A percentile compares a stretch with the other conserved stretches of the same genome.
phyloP scores from a whole-genome alignment of 2,797 vertebrate genomes.

The Microchirus variegatus region DNA sequence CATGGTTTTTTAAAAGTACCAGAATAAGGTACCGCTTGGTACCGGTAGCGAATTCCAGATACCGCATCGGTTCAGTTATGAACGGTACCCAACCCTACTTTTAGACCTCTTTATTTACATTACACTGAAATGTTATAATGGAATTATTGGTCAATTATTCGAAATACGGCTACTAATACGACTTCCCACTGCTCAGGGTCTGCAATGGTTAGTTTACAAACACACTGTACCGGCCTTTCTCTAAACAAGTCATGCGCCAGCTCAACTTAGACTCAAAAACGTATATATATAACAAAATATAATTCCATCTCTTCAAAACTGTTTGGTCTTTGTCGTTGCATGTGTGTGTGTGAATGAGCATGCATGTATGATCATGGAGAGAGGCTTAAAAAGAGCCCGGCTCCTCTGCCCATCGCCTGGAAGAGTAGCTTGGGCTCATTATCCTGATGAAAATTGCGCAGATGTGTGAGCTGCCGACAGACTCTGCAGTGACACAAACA shows the following conservation, averaged over 20 bases:
- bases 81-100: no score
- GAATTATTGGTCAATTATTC: no score
- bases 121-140: no score
- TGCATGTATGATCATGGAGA: constrained; percentile 18
- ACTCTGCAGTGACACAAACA: constrained; percentile 81
- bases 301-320: constrained; percentile 62
- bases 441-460: constrained; percentile 83
- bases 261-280: constrained; percentile 49
- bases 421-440: constrained; percentile 77
- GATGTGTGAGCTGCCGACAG: constrained; percentile 81
- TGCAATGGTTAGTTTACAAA: constrained; percentile 6
- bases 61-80: no score
- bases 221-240: constrained; percentile 31
- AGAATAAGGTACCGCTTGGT: no score
- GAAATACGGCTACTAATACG: no score
- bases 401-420: constrained; percentile 64
- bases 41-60: no score
- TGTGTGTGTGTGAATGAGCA: constrained; percentile 21
- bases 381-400: constrained; percentile 20
- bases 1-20: no score
- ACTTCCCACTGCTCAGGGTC: not conserved
- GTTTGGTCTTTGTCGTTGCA: constrained; percentile 31
- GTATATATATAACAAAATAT: constrained; percentile 54
- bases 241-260: constrained; percentile 53
- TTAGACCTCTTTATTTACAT: no score